Base-by-base conservation (phyloP, 2,888 invertebrate species). In the Erannis defoliaria region DNA sequence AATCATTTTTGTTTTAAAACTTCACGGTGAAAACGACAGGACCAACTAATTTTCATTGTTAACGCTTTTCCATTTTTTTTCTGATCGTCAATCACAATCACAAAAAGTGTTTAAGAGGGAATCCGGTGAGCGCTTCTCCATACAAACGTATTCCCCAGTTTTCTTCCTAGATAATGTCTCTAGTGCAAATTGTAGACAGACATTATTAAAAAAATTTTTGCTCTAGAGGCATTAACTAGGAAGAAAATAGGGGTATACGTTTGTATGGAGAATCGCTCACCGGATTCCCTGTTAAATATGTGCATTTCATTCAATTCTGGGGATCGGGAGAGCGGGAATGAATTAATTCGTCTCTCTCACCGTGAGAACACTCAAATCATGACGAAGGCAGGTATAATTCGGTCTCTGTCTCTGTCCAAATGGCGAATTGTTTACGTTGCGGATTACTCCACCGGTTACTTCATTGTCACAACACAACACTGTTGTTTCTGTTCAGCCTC, bases 401-500 rank as follows among this genome's bases (percentile, higher is more conserved):
- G 61, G 63, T 61, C 31, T n/a, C n/a, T n/a, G n/a, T n/a, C 42
- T 51, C 48, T n/a, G 53, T 61, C 45, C 18, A 54, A 67, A 66
- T 56, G 59, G 62, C 59, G 55, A 64, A 57, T 59, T 63, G 65
- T 64, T 68, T 64, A 67, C 62, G 61, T 66, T 61, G 61, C 50
- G 67, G 62, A 67, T 70, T 70, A 67, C 73, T 72, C 68, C 71
- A 75, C 66, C 67, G 71, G 68, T 77, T 76, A 78, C 73, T 74
- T 72, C 75, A 76, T 75, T 76, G 75, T 77, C 73, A 76, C 76
- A 76, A 67, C 73, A 76, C 76, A 76, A 67, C 70, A 71, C 35
- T 84, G 81, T 82, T 87, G 75, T 85, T 86, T 79, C 77, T 82
- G 80, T 86, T 79, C 77, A 82, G 80, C 81, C 82, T 80, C 77